phyloP scores from a whole-genome alignment of 2,888 invertebrate genomes.

The Aporophyla lueneburgensis region DNA sequence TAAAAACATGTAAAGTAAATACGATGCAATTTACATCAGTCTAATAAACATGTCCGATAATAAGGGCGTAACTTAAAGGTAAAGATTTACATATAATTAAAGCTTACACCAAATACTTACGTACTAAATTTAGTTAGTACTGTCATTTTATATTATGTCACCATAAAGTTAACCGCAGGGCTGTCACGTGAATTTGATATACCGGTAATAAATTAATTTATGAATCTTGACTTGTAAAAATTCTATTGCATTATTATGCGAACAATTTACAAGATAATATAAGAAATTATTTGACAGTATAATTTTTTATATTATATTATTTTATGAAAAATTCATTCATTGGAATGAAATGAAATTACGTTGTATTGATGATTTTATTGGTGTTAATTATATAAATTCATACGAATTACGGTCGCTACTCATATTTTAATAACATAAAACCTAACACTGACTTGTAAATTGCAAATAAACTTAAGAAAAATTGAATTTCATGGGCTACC shows the following conservation, averaged over 20 bases:
- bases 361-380: too few species aligned
- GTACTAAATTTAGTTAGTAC: constrained; percentile 41
- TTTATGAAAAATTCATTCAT: too few species aligned
- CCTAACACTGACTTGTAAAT: too few species aligned
- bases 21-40: constrained; percentile 15
- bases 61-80: constrained; percentile 26
- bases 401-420: too few species aligned
- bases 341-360: too few species aligned
- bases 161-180: constrained; percentile 29
- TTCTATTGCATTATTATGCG: not conserved
- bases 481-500: too few species aligned
- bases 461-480: too few species aligned
- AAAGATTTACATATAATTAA: constrained; percentile 26
- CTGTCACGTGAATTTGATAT: not conserved
- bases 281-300: not conserved
- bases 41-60: constrained; percentile 19
- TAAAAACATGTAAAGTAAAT: constrained; percentile 12
- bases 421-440: too few species aligned
- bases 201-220: not conserved
- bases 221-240: not conserved
- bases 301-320: too few species aligned
- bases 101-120: constrained; percentile 36
- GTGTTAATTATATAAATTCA: too few species aligned
- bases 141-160: constrained; percentile 25
- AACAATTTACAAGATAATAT: not conserved